Base-by-base conservation (phyloP, 2,797 vertebrate species). In the Ceryle rudis region DNA sequence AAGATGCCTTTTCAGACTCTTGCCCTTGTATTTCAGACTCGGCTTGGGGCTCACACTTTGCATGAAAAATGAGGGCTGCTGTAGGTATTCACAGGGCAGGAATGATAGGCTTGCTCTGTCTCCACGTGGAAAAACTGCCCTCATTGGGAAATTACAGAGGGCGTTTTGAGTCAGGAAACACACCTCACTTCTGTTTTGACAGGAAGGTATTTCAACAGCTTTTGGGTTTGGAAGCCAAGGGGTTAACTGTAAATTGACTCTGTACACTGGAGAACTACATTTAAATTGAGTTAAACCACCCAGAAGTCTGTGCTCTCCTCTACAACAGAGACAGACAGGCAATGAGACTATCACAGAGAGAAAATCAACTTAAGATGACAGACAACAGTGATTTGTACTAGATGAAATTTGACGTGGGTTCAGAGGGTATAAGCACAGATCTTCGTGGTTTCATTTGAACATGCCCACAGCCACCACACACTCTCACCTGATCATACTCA, bases 401-500 rank as follows among this genome's bases (percentile, higher is more conserved):
- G 28, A 16, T 20, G 29, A 22, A 44, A 51, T 28, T 1, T 49
- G 79, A 6, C 3, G 5, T 8, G 28, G 51, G 7, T 5, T 69
- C 69, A 54, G 52, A 58, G 46, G 39, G 51, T 29, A 9, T 5
- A 6, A 39, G 54, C 19, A 33, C 25, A 58, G 54, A 31, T 26
- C 25, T 2, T 0, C 1, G 7, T 2, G 46, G 33, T 37, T 93
- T 52, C 25, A 31, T 3, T 6, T 33, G 71, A 67, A 93, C 60
- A 17, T 23, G 44, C 67, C 65, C 70, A 58, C 39, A 14, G 2
- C 39, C 31, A n/a, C 37, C 57, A 44, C 7, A 17, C 23, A 39
- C 49, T 87, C 98, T 98, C 97, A 99, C 99, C 99, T 99, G 99
- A 92, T 99, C 99, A 2, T 99, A 99, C 96, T 99, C 99, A 8